Evolutionary conservation across 2,888 invertebrate genomes (phyloP).

Genomic region (Agelastica alni): DNA sequence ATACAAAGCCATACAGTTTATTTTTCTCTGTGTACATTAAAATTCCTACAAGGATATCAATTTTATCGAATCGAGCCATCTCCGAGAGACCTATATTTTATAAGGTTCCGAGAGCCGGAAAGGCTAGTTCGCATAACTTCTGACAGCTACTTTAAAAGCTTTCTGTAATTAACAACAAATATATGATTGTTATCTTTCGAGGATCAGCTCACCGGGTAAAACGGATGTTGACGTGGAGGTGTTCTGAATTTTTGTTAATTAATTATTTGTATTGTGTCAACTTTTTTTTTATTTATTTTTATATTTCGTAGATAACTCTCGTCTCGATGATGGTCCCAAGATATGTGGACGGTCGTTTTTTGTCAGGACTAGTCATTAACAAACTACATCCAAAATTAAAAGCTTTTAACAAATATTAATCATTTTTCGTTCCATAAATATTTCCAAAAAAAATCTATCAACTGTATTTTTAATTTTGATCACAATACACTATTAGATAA

Average conservation of each 20-base stretch:
- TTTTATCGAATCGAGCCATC: slow-evolving; percentile 23
- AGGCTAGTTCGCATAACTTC: slow-evolving; percentile 30
- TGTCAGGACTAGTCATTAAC: too few species aligned
- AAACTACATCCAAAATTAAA: too few species aligned
- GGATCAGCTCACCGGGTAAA: slow-evolving; percentile 1
- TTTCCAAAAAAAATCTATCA: too few species aligned
- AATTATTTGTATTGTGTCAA: slow-evolving; percentile 5
- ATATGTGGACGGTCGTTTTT: too few species aligned
- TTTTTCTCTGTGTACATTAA: not conserved
- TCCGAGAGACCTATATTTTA: slow-evolving; percentile 1
- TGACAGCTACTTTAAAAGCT: slow-evolving; percentile 35
- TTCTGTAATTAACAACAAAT: slow-evolving; percentile 36
- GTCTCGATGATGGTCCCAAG: too few species aligned
- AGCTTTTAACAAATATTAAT: too few species aligned
- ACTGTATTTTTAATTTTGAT: too few species aligned
- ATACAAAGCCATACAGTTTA: too few species aligned
- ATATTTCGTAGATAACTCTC: too few species aligned
- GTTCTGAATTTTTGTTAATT: slow-evolving; percentile 12
- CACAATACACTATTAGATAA: too few species aligned
- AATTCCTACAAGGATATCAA: slow-evolving; percentile 18
- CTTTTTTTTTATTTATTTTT: too few species aligned
- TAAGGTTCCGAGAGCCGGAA: slow-evolving; percentile 18
- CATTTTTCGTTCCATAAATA: too few species aligned
- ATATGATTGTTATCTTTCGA: slow-evolving; percentile 29
- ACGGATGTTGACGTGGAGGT: slow-evolving; percentile 10